Evolutionary conservation across 1,140 invertebrate species (phyloP).

Genomic region (Drosophila sechellia): DNA sequence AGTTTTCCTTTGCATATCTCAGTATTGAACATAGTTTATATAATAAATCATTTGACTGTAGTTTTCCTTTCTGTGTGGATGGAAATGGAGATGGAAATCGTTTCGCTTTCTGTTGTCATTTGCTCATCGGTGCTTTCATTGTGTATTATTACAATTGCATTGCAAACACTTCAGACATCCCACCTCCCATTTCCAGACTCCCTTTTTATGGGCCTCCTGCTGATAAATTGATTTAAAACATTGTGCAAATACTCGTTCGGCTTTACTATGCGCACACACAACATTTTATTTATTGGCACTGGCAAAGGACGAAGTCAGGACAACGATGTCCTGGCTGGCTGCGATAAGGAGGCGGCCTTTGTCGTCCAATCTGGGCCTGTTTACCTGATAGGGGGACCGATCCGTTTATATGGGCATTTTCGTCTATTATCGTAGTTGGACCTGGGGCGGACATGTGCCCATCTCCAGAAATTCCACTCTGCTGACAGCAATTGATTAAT

Average conservation of each 20-base stretch:
- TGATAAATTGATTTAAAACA: slow-evolving; percentile 71
- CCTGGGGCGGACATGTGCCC: slow-evolving; percentile 18
- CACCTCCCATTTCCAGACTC: background rate
- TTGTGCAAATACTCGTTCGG: slow-evolving; percentile 59
- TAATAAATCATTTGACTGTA: background rate
- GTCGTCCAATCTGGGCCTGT: slow-evolving; percentile 50
- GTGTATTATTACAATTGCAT: slow-evolving; percentile 62
- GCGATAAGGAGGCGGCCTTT: slow-evolving; percentile 45
- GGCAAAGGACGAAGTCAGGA: slow-evolving; percentile 20
- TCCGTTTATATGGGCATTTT: slow-evolving; percentile 67
- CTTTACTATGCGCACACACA: slow-evolving; percentile 15
- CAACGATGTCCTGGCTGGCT: slow-evolving; percentile 37
- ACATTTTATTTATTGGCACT: slow-evolving; percentile 67
- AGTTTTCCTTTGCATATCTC: too few relatives aligned
- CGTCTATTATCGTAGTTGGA: slow-evolving; percentile 64
- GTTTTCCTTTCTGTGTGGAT: slow-evolving; percentile 9
- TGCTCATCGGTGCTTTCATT: slow-evolving; percentile 40
- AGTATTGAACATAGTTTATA: too few relatives aligned
- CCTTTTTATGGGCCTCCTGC: slow-evolving; percentile 37
- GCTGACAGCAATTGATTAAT: slow-evolving; percentile 65
- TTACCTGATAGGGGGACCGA: slow-evolving; percentile 47
- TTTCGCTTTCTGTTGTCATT: slow-evolving; percentile 30
- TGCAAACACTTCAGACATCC: slow-evolving; percentile 37
- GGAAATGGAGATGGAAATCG: slow-evolving; percentile 40
- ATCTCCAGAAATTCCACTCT: slow-evolving; percentile 1